A percentile compares a stretch with the other conserved stretches of the same genome.
These are phyloP conservation scores for Aleadryas rufinucha DNA, from an alignment of 2,113 vertebrate genomes.

Conservation along the genomic window DNA sequence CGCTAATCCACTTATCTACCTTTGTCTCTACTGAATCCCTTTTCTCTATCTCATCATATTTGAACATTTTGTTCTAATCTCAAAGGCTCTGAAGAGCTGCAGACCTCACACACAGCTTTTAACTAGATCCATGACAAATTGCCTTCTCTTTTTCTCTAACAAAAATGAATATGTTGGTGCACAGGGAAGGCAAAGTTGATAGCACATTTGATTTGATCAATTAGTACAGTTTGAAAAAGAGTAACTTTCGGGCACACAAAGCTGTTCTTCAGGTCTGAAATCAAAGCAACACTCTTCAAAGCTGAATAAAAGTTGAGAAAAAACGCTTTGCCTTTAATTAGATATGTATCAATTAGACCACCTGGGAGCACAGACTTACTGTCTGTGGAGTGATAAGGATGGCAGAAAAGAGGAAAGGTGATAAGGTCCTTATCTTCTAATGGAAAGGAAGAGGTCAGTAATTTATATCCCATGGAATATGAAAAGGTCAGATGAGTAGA, in stretches of 20 bases:
- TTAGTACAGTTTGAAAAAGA: neutral
- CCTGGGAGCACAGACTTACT: neutral
- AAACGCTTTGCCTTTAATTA: slow-evolving; percentile 18
- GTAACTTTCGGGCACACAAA: neutral
- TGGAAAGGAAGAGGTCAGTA: neutral
- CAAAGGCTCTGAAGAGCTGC: neutral
- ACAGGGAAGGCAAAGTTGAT: neutral
- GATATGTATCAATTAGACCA: slow-evolving; percentile 25
- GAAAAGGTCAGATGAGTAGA: neutral
- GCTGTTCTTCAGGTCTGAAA: neutral
- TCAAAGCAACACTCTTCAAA: slow-evolving; percentile 18
- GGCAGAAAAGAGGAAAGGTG: neutral
- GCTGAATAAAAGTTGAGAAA: neutral
- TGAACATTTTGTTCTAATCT: neutral
- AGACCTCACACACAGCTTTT: neutral
- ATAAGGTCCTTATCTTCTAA: slow-evolving; percentile 10
- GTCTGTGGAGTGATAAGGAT: neutral
- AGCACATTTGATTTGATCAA: neutral
- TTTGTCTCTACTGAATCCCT: neutral
- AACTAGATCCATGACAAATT: neutral
- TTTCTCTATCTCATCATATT: neutral
- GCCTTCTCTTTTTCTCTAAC: neutral
- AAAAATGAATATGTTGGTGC: neutral
- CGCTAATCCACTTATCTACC: neutral
- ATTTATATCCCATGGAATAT: neutral